Evolutionary conservation across 2,113 vertebrate genomes (phyloP).

Genomic region (Triplophysa rosa): DNA sequence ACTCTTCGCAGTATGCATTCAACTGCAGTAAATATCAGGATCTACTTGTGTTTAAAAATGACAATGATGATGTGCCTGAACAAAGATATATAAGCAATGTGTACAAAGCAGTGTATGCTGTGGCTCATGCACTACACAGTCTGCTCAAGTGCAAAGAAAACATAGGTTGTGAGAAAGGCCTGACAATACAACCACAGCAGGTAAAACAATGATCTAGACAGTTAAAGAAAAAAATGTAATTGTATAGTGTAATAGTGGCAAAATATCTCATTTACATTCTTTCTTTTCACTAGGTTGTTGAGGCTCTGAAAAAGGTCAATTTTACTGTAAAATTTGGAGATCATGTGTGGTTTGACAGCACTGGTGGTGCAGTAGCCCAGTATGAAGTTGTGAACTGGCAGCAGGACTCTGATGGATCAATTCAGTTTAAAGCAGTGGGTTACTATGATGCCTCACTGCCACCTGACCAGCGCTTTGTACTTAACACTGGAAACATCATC

Average conservation of each 20-base stretch:
- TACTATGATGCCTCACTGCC: no score
- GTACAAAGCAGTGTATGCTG: slow-evolving; percentile 4
- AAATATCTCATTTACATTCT: no score
- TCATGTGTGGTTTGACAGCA: slow-evolving; percentile 69
- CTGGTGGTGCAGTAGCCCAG: slow-evolving; percentile 48
- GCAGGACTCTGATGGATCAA: no score
- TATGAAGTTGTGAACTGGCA: slow-evolving; percentile 73
- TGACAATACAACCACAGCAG: slow-evolving; percentile 62
- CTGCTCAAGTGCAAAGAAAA: slow-evolving; percentile 60
- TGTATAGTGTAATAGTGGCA: not conserved
- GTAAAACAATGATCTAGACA: slow-evolving; percentile 55
- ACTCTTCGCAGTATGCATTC: not conserved
- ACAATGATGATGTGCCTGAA: not conserved
- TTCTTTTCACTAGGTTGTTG: slow-evolving; percentile 51
- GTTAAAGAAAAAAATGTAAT: not conserved
- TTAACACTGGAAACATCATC: slow-evolving; percentile 62
- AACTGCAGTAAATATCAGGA: not conserved
- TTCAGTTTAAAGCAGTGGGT: not conserved
- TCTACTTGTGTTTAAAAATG: not conserved
- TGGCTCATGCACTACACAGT: slow-evolving; percentile 69
- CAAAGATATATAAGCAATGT: not conserved
- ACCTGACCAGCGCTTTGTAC: slow-evolving; percentile 42
- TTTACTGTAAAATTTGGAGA: slow-evolving; percentile 68
- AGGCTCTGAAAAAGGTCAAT: slow-evolving; percentile 59
- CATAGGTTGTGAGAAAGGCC: slow-evolving; percentile 58